phyloP scores from a whole-genome alignment of 2,113 vertebrate genomes.

The Ictalurus punctatus region DNA sequence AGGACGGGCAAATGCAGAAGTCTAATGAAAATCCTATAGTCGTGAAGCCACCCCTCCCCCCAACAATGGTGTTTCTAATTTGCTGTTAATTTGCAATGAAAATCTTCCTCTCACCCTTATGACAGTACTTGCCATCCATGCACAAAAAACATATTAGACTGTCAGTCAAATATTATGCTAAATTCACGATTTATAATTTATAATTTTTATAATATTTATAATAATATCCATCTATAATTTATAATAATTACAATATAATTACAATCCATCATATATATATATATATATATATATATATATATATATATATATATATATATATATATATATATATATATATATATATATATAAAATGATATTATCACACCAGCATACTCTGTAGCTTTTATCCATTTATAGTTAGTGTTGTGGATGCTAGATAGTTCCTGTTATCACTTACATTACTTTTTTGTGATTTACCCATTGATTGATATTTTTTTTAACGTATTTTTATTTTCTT shows the following conservation, averaged over 20 bases:
- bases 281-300: background rate
- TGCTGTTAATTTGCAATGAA: constrained; percentile 7
- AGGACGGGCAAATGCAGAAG: constrained; percentile 53
- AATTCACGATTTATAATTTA: background rate
- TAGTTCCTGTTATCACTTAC: background rate
- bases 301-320: too few species aligned
- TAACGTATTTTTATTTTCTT: background rate
- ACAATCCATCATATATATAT: background rate
- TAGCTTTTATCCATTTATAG: background rate
- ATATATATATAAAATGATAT: background rate
- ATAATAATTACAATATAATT: background rate
- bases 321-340: too few species aligned
- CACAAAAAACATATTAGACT: background rate
- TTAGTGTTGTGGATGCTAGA: background rate
- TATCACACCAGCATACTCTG: background rate
- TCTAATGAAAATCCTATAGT: constrained; percentile 44
- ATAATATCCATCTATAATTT: too few species aligned
- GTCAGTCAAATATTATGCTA: background rate
- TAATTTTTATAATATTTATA: too few species aligned
- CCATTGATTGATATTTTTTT: background rate
- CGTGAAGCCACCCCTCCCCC: background rate
- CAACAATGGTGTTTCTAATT: background rate
- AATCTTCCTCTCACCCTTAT: background rate
- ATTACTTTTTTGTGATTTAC: background rate
- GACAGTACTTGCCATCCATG: background rate